phyloP scores from a whole-genome alignment of 2,888 invertebrate species.

The Lacanobia wlatinum region DNA sequence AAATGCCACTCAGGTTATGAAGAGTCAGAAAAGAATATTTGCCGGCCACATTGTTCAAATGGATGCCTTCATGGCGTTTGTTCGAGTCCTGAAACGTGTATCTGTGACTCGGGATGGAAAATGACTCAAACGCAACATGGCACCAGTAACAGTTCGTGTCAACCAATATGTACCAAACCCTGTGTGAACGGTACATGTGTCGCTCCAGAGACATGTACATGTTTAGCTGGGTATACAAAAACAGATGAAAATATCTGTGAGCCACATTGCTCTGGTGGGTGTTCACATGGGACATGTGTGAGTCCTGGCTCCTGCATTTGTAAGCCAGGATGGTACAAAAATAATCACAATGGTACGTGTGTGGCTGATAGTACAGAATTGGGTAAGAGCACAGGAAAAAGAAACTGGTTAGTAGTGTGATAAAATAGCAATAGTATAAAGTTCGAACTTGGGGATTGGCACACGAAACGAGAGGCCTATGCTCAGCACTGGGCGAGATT shows the following conservation, averaged over 20 bases:
- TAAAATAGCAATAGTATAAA: not conserved
- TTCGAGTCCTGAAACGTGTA: slow-evolving; percentile 28
- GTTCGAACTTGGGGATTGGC: not conserved
- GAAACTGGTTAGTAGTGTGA: slow-evolving; percentile 16
- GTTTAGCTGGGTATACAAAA: slow-evolving; percentile 24
- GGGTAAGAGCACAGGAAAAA: not conserved
- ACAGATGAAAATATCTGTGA: slow-evolving; percentile 4
- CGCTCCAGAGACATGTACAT: slow-evolving; percentile 48
- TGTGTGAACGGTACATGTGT: slow-evolving; percentile 34
- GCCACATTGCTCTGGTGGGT: slow-evolving; percentile 27
- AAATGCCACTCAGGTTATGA: slow-evolving; percentile 29
- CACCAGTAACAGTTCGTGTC: slow-evolving; percentile 1
- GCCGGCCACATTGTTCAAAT: slow-evolving; percentile 34
- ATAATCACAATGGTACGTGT: slow-evolving; percentile 11
- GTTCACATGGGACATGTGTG: slow-evolving; percentile 31
- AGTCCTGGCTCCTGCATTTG: slow-evolving; percentile 39
- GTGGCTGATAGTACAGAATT: not conserved
- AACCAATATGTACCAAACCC: slow-evolving; percentile 27
- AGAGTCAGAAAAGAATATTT: slow-evolving; percentile 13
- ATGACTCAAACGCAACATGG: not conserved
- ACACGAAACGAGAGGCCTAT: too few species aligned
- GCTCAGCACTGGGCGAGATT: too few species aligned
- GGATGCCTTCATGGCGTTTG: slow-evolving; percentile 35
- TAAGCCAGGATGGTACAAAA: slow-evolving; percentile 41
- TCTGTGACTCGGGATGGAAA: slow-evolving; percentile 34